Conservation (phyloP, 2,113 vertebrate species). For the Synchiropus splendidus region DNA sequence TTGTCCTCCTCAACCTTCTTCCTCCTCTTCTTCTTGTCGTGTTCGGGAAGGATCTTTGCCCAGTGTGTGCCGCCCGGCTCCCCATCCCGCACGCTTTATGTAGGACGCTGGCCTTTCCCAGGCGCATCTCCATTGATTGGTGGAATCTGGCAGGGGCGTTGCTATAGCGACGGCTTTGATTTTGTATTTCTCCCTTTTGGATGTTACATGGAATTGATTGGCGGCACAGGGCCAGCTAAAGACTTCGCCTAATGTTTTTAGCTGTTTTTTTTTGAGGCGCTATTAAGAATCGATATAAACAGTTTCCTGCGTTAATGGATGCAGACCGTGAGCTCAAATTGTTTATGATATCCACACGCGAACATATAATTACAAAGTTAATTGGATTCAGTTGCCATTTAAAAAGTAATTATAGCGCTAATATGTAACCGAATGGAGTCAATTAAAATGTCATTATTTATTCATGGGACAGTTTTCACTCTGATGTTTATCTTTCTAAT, state of each 20-base stretch:
- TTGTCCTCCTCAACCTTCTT: constrained; percentile 12
- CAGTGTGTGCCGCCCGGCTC: constrained; percentile 43
- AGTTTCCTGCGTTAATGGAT: constrained; percentile 21
- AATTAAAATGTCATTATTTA: constrained; percentile 34
- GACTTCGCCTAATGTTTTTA: constrained; percentile 31
- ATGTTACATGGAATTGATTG: constrained; percentile 61
- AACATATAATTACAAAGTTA: constrained; percentile 28
- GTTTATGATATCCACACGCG: constrained; percentile 1
- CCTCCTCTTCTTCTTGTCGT: constrained; percentile 15
- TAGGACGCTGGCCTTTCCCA: constrained; percentile 69
- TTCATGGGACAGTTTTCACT: constrained; percentile 23
- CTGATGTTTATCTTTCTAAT: constrained; percentile 34
- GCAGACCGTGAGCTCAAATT: constrained; percentile 9
- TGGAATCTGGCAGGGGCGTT: constrained; percentile 73
- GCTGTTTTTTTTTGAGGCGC: constrained; percentile 16
- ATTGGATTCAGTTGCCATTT: constrained; percentile 25
- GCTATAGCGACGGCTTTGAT: constrained; percentile 72
- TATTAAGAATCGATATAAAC: constrained; percentile 42
- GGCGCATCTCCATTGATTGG: constrained; percentile 70
- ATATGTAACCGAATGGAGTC: constrained; percentile 36
- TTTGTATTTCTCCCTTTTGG: constrained; percentile 62
- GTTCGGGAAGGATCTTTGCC: background rate
- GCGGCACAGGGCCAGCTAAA: constrained; percentile 34
- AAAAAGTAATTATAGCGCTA: constrained; percentile 34
- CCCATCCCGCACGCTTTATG: constrained; percentile 68